Evolutionary conservation across 2,888 invertebrate genomes (phyloP).

Genomic region (Plagodis pulveraria): DNA sequence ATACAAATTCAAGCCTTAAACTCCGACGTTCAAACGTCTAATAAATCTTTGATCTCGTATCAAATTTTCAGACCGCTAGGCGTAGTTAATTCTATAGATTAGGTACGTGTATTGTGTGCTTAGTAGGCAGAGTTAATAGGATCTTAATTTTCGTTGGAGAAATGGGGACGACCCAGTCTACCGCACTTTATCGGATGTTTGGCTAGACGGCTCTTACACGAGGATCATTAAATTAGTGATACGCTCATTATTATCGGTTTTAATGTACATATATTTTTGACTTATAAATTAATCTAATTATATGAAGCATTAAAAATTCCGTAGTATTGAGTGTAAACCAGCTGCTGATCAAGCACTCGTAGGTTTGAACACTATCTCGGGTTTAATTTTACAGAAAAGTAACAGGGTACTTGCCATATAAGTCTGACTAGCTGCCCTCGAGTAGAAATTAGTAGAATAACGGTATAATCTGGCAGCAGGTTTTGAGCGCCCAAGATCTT

Average conservation of each 20-base stretch:
- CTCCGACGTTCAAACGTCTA: not conserved
- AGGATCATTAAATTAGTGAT: conserved; percentile 13
- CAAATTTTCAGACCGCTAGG: conserved; percentile 21
- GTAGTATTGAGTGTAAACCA: too few relatives aligned
- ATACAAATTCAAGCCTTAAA: not conserved
- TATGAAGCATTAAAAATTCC: too few relatives aligned
- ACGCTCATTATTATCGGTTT: not conserved
- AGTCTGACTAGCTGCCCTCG: too few relatives aligned
- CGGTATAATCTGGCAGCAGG: too few relatives aligned
- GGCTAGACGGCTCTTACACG: conserved; percentile 14
- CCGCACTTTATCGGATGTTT: conserved; percentile 17
- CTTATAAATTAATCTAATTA: too few relatives aligned
- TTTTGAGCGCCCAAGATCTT: too few relatives aligned
- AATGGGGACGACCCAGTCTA: conserved; percentile 13
- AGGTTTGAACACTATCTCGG: too few relatives aligned
- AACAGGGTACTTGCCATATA: too few relatives aligned
- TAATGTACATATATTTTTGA: not conserved
- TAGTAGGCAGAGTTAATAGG: conserved; percentile 21
- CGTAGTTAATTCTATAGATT: conserved; percentile 22
- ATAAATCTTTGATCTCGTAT: conserved; percentile 16
- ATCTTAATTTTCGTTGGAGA: conserved; percentile 13
- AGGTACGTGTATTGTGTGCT: conserved; percentile 20
- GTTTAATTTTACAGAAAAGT: too few relatives aligned
- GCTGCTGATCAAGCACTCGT: too few relatives aligned
- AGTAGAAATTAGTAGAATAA: too few relatives aligned